Conservation (phyloP, 2,888 invertebrate genomes). For the Ochlodes sylvanus region DNA sequence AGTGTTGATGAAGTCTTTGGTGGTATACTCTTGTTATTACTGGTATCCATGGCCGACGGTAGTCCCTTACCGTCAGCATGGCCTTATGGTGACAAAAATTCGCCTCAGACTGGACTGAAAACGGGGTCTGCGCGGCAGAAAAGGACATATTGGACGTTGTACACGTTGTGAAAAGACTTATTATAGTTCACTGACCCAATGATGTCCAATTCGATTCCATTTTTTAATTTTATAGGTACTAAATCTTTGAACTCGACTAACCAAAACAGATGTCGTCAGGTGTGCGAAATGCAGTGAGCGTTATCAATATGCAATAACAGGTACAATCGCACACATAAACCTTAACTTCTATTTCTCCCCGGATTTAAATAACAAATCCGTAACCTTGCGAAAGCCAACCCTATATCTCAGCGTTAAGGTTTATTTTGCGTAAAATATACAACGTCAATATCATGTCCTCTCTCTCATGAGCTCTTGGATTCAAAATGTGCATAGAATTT, state of each 20-base stretch:
- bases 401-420: not conserved
- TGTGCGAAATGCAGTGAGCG: constrained; percentile 31
- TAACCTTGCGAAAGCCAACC: not conserved
- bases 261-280: constrained; percentile 23
- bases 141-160: too few species aligned
- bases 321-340: constrained; percentile 34
- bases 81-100: too few species aligned
- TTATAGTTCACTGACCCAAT: not conserved
- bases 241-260: constrained; percentile 8
- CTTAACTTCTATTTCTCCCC: constrained; percentile 32
- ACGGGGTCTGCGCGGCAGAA: too few species aligned
- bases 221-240: not conserved
- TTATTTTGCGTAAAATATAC: not conserved
- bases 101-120: too few species aligned
- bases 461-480: constrained; percentile 44
- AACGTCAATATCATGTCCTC: constrained; percentile 25
- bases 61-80: too few species aligned
- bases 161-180: not conserved
- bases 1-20: too few species aligned
- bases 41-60: too few species aligned
- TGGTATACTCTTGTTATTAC: too few species aligned
- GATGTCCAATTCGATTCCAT: not conserved
- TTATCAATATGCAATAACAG: constrained; percentile 38
- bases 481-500: constrained; percentile 47
- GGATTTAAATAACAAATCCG: constrained; percentile 32